phyloP scores from a whole-genome alignment of 2,888 invertebrate genomes.

The Plebejus argus region DNA sequence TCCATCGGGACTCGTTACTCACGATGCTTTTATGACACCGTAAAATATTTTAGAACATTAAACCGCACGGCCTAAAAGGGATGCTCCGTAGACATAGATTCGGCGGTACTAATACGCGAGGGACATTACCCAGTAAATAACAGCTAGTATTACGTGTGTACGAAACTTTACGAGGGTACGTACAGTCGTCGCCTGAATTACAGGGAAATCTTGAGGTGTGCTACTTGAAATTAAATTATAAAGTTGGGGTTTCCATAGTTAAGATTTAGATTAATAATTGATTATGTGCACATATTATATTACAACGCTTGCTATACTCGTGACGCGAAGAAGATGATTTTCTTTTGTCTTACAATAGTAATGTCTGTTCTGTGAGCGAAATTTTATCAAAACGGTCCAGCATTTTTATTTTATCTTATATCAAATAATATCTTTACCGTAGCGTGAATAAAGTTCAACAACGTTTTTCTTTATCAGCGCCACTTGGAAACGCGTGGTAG shows the following conservation, averaged over 20 bases:
- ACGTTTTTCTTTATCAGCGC: too few species aligned
- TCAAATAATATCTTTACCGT: too few species aligned
- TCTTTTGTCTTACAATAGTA: neutral
- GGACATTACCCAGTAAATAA: constrained; percentile 25
- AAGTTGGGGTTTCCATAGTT: neutral
- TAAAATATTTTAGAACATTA: constrained; percentile 73
- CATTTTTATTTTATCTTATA: neutral
- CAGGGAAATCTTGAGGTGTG: neutral
- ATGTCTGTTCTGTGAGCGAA: neutral
- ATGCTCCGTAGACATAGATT: constrained; percentile 36
- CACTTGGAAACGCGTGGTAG: too few species aligned
- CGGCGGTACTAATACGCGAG: constrained; percentile 22
- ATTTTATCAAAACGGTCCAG: neutral
- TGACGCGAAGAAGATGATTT: neutral
- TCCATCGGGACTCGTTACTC: constrained; percentile 61
- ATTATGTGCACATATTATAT: too few species aligned
- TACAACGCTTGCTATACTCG: too few species aligned
- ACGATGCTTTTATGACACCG: constrained; percentile 68
- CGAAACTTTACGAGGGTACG: constrained; percentile 13
- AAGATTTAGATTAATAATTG: neutral
- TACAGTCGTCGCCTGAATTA: neutral
- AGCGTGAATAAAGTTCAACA: too few species aligned
- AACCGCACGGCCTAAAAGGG: constrained; percentile 47
- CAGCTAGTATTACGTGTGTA: constrained; percentile 20
- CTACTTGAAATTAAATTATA: neutral